Percentiles rank a stretch among this genome's conserved stretches.
These are phyloP conservation scores for Drosophila histrio DNA, from an alignment of 2,888 invertebrate species.

Conservation along the genomic window DNA sequence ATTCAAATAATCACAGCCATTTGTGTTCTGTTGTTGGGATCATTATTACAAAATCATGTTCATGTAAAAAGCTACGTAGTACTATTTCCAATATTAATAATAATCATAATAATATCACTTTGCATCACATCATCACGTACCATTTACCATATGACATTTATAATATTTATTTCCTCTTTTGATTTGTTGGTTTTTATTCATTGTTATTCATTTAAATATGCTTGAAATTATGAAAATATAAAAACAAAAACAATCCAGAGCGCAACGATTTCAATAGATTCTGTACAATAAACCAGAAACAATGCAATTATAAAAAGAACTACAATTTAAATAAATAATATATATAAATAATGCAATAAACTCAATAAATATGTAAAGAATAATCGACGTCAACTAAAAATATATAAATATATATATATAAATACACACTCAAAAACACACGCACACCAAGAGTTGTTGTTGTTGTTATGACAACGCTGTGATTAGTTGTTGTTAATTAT, in stretches of 20 bases:
- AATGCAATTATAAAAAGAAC: conserved; percentile 6
- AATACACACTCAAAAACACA: background rate
- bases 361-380: background rate
- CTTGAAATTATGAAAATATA: conserved; percentile 62
- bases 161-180: conserved; percentile 16
- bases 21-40: conserved; percentile 4
- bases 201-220: conserved; percentile 54
- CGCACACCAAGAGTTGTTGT: conserved; percentile 8
- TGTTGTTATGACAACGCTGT: conserved; percentile 13
- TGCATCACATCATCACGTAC: background rate
- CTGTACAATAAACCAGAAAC: conserved; percentile 7
- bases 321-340: conserved; percentile 18
- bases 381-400: conserved; percentile 9
- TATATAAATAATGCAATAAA: conserved; percentile 1
- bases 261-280: conserved; percentile 41
- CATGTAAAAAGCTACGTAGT: background rate
- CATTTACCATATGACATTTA: background rate
- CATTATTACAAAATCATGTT: conserved; percentile 13
- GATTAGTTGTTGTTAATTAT: conserved; percentile 22
- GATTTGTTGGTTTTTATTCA: conserved; percentile 31
- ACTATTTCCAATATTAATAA: conserved; percentile 11
- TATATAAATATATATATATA: background rate
- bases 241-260: conserved; percentile 44
- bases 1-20: background rate
- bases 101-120: background rate